Evolutionary conservation across 2,113 vertebrate species (phyloP), one percentile per base, ranked within the genome.

Genomic region (Crotalus helleri): DNA sequence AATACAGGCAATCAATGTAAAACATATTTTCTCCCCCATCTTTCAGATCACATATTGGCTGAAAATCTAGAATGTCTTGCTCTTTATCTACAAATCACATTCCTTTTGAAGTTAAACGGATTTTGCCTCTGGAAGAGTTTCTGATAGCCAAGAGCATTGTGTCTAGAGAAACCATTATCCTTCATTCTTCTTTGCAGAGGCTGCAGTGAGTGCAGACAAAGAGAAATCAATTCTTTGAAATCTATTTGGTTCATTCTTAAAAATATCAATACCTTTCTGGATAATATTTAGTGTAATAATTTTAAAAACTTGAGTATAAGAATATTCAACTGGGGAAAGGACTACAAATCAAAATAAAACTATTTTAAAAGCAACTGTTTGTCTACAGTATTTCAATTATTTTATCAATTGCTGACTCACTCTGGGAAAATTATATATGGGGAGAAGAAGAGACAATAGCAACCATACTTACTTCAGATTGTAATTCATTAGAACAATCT

Each of bases 371-470:
- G 81, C 39, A 92, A 90, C 17, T 61, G 24, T 29, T 90, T 93
- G 12, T 49, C 57, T 54, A 69, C 5, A 69, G 29, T 69, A 86
- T 33, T 85, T 90, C 88, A 85, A 46, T 85, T 86, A 93, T 85
- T 92, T 57, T 85, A 90, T 81, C 88, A 93, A 89, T 58, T 93
- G 92, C 88, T 93, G 89, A 86, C 88, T 93, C 69, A 57, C 55
- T 93, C 2, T 61, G 24, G 49, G 29, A 88, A 92, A 85, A 89
- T 58, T 89, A 85, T 54, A 85, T 33, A 90, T 90, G 61, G 44
- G 39, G 44, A 57, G 33, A 88, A 57, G 33, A 88, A 86, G 55
- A 61, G 57, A 87, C 15, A 85, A 90, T 39, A 15, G 17, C 57
- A 64, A 26, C 6, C 11, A 33, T 90, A 61, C n/a, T n/a, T 23